These are phyloP conservation scores for Disparrhopalites patrizii DNA, from an alignment of 2,888 invertebrate species.

Conservation along the genomic window DNA sequence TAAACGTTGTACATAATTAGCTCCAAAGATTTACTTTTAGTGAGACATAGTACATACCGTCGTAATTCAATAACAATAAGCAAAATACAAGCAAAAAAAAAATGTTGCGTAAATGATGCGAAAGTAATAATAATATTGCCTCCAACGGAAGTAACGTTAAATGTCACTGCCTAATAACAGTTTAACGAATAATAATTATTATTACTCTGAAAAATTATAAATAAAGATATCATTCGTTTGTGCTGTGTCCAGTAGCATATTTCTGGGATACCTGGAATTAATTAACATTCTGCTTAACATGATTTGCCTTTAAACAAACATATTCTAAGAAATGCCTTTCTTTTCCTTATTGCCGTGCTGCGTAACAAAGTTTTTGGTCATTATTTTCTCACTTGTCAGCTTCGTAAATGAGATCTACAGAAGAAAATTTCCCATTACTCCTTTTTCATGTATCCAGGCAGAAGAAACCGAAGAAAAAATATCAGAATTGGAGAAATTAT, in stretches of 20 bases:
- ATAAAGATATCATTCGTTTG: slow-evolving; percentile 12
- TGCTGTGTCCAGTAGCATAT: background rate
- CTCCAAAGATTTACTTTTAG: no score
- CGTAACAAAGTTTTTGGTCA: background rate
- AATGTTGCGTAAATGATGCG: no score
- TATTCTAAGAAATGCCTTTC: no score
- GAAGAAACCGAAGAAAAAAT: background rate
- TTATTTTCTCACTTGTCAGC: no score
- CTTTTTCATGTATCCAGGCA: no score
- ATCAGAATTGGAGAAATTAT: slow-evolving; percentile 18
- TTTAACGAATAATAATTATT: slow-evolving; percentile 6
- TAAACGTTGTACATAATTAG: no score
- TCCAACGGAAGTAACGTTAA: no score
- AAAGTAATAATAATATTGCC: slow-evolving; percentile 9
- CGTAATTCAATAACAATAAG: no score
- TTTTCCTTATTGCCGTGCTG: background rate
- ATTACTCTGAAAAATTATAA: background rate
- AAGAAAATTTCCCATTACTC: no score
- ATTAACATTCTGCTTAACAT: background rate
- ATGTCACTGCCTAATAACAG: slow-evolving; percentile 15
- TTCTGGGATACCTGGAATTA: background rate
- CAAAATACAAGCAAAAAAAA: no score
- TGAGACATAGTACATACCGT: no score
- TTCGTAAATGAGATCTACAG: no score
- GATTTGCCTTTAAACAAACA: background rate